phyloP scores from a whole-genome alignment of 2,113 vertebrate species.

The Paracanthobrama guichenoti region DNA sequence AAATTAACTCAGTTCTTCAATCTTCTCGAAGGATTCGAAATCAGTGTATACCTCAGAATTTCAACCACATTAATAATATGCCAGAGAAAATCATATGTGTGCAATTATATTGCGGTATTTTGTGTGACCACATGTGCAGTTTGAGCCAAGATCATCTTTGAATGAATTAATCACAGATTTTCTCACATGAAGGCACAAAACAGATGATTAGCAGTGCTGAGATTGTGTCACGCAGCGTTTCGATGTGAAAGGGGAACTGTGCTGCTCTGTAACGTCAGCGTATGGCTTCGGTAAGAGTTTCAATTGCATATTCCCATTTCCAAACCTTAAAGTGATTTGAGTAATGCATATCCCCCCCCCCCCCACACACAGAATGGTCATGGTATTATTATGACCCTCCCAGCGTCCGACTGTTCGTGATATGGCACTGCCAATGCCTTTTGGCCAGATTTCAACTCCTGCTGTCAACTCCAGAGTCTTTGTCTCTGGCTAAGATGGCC shows the following conservation, averaged over 20 bases:
- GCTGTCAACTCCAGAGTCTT: slow-evolving; percentile 31
- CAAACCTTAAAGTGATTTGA: slow-evolving; percentile 6
- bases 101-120: slow-evolving; percentile 13
- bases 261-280: neutral
- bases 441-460: slow-evolving; percentile 28
- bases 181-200: neutral
- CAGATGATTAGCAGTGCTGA: neutral
- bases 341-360: neutral
- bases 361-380: slow-evolving; percentile 15
- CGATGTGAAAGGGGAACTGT: slow-evolving; percentile 18
- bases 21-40: neutral
- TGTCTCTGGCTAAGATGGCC: slow-evolving; percentile 36
- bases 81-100: slow-evolving; percentile 27
- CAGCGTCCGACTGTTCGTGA: slow-evolving; percentile 9
- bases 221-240: neutral
- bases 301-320: slow-evolving; percentile 25
- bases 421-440: slow-evolving; percentile 28
- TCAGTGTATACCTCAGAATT: slow-evolving; percentile 1
- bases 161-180: slow-evolving; percentile 31
- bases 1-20: neutral
- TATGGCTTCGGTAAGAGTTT: neutral
- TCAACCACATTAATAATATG: slow-evolving; percentile 24
- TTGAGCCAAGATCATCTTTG: slow-evolving; percentile 28
- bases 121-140: slow-evolving; percentile 23
- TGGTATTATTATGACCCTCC: slow-evolving; percentile 14